Conservation (phyloP, 2,113 vertebrate genomes). For the Nycticorax nycticorax region DNA sequence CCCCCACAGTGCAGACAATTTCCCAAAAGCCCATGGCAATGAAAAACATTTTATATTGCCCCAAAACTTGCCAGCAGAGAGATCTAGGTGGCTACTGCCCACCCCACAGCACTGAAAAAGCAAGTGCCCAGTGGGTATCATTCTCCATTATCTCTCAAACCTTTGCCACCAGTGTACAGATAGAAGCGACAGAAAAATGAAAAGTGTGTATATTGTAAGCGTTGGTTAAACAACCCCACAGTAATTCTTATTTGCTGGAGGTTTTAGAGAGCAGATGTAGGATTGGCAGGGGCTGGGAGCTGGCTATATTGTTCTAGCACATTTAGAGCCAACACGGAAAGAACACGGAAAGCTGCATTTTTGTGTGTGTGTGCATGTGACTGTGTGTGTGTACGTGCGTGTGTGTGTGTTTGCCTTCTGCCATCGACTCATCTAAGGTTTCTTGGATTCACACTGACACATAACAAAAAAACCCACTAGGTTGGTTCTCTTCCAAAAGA, state of each 20-base stretch:
- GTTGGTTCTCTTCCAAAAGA: constrained; percentile 75
- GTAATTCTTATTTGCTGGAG: constrained; percentile 88
- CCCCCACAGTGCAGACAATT: constrained; percentile 43
- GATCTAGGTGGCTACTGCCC: constrained; percentile 66
- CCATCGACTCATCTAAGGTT: constrained; percentile 62
- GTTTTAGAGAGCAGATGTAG: constrained; percentile 87
- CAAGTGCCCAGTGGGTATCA: constrained; percentile 62
- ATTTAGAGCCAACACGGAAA: constrained; percentile 75
- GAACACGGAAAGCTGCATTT: constrained; percentile 75
- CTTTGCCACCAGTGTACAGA: constrained; percentile 77
- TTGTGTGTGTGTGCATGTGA: not conserved
- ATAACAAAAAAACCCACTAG: not conserved
- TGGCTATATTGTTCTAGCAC: constrained; percentile 79
- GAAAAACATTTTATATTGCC: constrained; percentile 73
- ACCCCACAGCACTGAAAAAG: constrained; percentile 38
- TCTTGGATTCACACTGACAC: constrained; percentile 75
- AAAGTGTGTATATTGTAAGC: constrained; percentile 83
- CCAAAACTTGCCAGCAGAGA: constrained; percentile 68
- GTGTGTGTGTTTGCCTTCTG: constrained; percentile 39
- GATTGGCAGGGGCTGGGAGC: constrained; percentile 80
- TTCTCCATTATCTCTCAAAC: constrained; percentile 79
- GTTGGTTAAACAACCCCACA: constrained; percentile 83
- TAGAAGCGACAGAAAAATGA: constrained; percentile 64
- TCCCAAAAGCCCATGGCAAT: constrained; percentile 69
- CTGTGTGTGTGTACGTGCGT: not conserved